Conservation (phyloP, 2,888 invertebrate genomes). For the Lasioglossum vierecki region DNA sequence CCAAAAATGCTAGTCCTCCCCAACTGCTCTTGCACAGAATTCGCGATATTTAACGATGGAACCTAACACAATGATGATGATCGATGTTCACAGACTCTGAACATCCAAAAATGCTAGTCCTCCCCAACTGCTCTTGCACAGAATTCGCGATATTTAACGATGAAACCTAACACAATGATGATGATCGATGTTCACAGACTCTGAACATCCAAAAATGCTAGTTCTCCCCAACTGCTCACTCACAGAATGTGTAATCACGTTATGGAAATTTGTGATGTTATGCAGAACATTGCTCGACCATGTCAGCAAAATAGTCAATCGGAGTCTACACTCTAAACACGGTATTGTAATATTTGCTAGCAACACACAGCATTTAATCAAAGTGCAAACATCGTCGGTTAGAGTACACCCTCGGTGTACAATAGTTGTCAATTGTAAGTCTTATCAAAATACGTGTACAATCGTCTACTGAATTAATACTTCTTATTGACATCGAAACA, state of each 20-base stretch:
- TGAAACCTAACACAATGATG: too few species aligned
- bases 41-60: too few species aligned
- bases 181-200: too few species aligned
- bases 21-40: background rate
- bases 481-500: background rate
- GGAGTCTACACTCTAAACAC: background rate
- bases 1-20: too few species aligned
- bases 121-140: too few species aligned
- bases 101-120: too few species aligned
- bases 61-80: too few species aligned
- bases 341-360: slow-evolving; percentile 2
- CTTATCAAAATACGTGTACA: background rate
- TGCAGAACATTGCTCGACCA: background rate
- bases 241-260: background rate
- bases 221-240: background rate
- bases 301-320: background rate
- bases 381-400: background rate
- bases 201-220: too few species aligned
- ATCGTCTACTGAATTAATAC: background rate
- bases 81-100: too few species aligned
- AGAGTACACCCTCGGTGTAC: background rate
- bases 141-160: too few species aligned
- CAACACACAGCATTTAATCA: background rate
- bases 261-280: background rate
- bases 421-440: background rate